Evolutionary conservation across 2,888 invertebrate species (phyloP), one percentile per base, ranked within the genome.

Genomic region (Caenorhabditis doughertyi): DNA sequence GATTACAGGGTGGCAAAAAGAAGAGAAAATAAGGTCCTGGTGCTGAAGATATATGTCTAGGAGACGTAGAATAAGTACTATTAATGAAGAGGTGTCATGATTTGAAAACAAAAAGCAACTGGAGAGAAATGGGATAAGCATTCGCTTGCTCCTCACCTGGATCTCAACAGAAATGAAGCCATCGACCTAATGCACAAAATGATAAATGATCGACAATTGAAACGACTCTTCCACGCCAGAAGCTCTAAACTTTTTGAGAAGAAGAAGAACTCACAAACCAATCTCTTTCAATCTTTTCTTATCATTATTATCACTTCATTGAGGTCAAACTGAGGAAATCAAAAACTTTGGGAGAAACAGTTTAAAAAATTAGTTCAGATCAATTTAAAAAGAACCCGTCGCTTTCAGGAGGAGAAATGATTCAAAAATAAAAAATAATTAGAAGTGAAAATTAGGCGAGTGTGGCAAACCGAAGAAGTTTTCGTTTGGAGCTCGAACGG

Each of bases 391-490:
- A 21, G 29, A 39, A 62, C 60, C 60, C 60, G 44, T 56, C 25
- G 13, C 32, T 18, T 58, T 16, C 55, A 25, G 13, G 11, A 16
- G 23, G 49, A 53, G 53, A 27, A 53, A 42, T 7, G 51, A 25
- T 35, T 23, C 11, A 0, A 16, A 27, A 42, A 32, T 42, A 13
- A 64, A 32, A 72, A 62, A 25, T 16, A 51, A 42, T 21, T 5
- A 71, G 18, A 47, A 55, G 23, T 39, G 29, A 42, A 60, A 27
- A 16, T 58, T 67, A 56, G 62, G 68, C 81, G 21, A 81, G 62
- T 0, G 87, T 87, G 16, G 86, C 87, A 55, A 87, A 87, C 51
- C 87, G 80, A 27, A 87, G 79, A 25, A 87, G 77, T 67, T 87
- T 87, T 25, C 87, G 80, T 55, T 83, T 79, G 9, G 87, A 87